Evolutionary conservation across 1,140 invertebrate species (phyloP), one percentile per base, ranked within the genome.

Genomic region (Spodoptera frugiperda): DNA sequence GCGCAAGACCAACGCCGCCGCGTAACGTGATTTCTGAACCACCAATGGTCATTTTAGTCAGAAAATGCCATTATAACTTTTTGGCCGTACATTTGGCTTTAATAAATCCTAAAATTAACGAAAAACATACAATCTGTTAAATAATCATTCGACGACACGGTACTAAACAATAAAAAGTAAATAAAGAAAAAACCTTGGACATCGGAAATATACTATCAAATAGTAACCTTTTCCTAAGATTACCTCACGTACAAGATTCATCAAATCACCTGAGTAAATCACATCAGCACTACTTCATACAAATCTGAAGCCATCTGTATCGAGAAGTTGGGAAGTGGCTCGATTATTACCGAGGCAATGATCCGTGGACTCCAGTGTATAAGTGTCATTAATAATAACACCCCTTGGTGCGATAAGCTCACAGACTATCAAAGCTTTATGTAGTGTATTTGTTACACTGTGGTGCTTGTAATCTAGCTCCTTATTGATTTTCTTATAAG

Each of bases 381-480:
- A 30, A 59, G 30, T n/a, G 2, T 33, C 33, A 61, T 61, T 61
- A 39, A 44, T 61, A 61, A 61, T 61, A 61, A 61, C 57, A 44
- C 57, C 57, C 15, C 33, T 61, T 17, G 12, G 55, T 33, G 33
- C 33, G 57, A 44, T 61, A 44, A 61, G 17, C n/a, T 39, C 30
- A 15, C n/a, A 44, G 15, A 44, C 6, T 55, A 15, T 25, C 54
- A 55, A 17, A 17, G 21, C 19, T 55, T 54, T 19, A 12, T 55
- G 54, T 10, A 25, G 54, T 55, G 10, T 55, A 55, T 19, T 53
- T 53, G 51, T 53, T 53, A 53, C n/a, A 53, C 17, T 53, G 51
- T 53, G 8, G 8, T 53, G 0, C 17, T n/a, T 53, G 15, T 17
- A 17, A 53, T 9, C 17, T 15, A 3, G 15, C 17, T 17, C 51